Evolutionary conservation across 1,140 invertebrate genomes (phyloP).

Genomic region (Colletes latitarsis): DNA sequence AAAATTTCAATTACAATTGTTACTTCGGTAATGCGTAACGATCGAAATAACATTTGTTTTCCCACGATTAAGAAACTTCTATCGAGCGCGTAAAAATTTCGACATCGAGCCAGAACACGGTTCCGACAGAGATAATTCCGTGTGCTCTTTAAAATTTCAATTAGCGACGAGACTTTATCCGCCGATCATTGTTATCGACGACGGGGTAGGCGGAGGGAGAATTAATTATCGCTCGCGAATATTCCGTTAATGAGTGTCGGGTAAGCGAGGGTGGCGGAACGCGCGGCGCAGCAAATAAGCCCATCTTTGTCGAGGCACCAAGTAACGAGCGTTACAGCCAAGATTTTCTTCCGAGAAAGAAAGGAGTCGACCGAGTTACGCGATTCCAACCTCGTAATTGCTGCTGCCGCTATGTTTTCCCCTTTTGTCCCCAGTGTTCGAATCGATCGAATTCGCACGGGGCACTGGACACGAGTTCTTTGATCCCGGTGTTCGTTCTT

Average conservation of each 20-base stretch:
- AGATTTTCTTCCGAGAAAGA: not conserved
- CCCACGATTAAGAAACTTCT: too few species aligned
- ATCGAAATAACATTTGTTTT: too few species aligned
- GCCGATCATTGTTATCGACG: conserved; percentile 37
- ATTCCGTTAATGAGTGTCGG: conserved; percentile 42
- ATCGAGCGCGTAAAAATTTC: too few species aligned
- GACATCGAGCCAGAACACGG: not conserved
- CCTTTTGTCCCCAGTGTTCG: not conserved
- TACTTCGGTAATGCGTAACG: too few species aligned
- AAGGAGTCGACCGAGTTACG: conserved; percentile 5
- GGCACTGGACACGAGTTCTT: not conserved
- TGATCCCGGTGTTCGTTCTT: too few species aligned
- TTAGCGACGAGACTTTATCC: conserved; percentile 27
- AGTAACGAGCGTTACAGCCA: conserved; percentile 1
- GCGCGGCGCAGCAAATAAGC: not conserved
- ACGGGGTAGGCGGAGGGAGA: not conserved
- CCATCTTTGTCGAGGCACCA: not conserved
- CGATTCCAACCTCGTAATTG: not conserved
- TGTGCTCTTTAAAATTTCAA: conserved; percentile 40
- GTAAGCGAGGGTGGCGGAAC: not conserved
- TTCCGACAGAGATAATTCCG: not conserved
- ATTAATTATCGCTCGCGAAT: conserved; percentile 35
- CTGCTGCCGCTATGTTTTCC: not conserved
- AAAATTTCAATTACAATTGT: too few species aligned
- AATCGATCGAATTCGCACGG: not conserved